Base-by-base conservation (phyloP, 2,797 vertebrate genomes). In the Distichodus sexfasciatus region DNA sequence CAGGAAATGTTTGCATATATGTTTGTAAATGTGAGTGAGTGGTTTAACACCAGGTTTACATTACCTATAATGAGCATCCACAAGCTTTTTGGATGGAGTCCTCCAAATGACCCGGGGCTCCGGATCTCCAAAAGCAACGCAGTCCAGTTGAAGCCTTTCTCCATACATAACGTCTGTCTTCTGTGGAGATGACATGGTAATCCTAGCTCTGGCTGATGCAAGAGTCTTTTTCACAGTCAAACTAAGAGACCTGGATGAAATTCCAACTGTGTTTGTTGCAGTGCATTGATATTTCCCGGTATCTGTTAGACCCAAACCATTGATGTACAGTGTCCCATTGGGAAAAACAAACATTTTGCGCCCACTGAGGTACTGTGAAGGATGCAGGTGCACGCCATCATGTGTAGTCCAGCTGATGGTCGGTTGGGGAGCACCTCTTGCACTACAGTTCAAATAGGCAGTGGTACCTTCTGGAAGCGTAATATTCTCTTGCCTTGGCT, bases 41-140 rank as follows among this genome's bases (percentile, higher is more conserved):
- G 0, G 26, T 36, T 64, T 38, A n/a, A 59, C 23, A 17, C 2
- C 29, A 19, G 58, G 63, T 57, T 68, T 63, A 41, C 11, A 51
- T 59, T 86, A 98, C 96, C 96, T 97, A 86, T 93, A 94, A 12
- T 93, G 87, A 2, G 90, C 79, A 68, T 98, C 94, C 46, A 96
- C 91, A 75, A 95, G 87, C 62, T 94, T 93, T 80, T 94, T 95
- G 2, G 91, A 93, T 0, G 96, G 95, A 17, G 95, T 90, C 44
- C 93, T 92, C 96, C 96, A 98, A 44, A 96, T 82, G 73, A 96
- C 90, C 23, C 91, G 85, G 2, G 96, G 94, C 76, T 91, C 87
- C 29, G 96, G 96, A 15, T 92, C 86, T 28, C 96, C 96, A 0
- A 83, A 84, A 7, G 95, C 93, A 69, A 88, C 86, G 72, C 96